Base-by-base conservation (phyloP, 2,113 vertebrate species). In the Oncorhynchus mykiss region DNA sequence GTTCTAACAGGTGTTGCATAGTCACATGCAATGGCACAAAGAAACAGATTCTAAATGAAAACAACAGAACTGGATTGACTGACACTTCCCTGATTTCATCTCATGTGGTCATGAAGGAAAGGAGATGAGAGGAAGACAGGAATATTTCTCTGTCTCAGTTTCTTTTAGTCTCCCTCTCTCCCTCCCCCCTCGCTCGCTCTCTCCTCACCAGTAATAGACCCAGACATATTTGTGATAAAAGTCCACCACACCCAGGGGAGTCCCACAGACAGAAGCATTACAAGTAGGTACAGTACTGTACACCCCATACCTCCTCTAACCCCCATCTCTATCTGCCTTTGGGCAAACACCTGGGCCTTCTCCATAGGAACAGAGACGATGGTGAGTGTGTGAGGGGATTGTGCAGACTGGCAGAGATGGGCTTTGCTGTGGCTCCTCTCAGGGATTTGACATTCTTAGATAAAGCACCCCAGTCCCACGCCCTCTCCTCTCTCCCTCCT, bases 201-300 rank as follows among this genome's bases (percentile, higher is more conserved):
- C 34, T 34, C 34, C 16, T 34, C 69, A 8, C 5, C 24, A 29
- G 57, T 24, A 54, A 79, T 85, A 45, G 9, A 29, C 84, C 81
- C 81, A 86, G 82, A 81, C 65, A 78, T 87, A 87, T 88, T 67
- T 39, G 67, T 45, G n/a, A 70, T 70, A 70, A 48, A 70, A 34
- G 20, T 79, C 72, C 77, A 82, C 85, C 88, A 88, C 84, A 88
- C 88, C 86, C 88, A 82, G 84, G 86, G 82, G 79, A 87, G 78
- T 85, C 83, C 80, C 87, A 29, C 76, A 87, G 82, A 83, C 85
- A 86, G 83, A 76, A 62, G 83, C 86, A 70, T 81, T 71, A 49
- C 70, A 45, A 71, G 82, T 81, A 86, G 85, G 87, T 87, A 87
- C 73, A 88, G 84, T 83, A 24, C 81, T 80, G 24, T 27, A 65